These are phyloP conservation scores for Echinarachnius parma DNA, from an alignment of 53 echinoderm and acorn worm species.

Conservation along the genomic window DNA sequence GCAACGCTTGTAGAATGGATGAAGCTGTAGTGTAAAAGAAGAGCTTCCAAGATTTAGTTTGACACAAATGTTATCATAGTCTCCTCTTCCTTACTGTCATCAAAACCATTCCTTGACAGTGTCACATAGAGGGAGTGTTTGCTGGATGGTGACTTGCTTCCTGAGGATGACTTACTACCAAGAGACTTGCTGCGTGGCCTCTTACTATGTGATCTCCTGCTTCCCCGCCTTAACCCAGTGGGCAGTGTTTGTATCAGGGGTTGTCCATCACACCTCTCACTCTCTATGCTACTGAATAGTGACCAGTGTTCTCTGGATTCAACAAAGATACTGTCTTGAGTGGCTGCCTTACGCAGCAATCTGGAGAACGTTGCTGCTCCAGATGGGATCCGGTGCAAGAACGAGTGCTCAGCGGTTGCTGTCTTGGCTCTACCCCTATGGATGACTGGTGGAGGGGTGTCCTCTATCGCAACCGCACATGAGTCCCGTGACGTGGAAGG, in stretches of 20 bases:
- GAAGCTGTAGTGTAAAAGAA: too few species aligned
- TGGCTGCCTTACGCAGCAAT: slow-evolving; percentile 19
- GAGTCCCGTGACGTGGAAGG: slow-evolving; percentile 36
- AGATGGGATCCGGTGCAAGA: slow-evolving; percentile 23
- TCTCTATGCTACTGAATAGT: slow-evolving; percentile 30
- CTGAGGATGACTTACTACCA: slow-evolving; percentile 42
- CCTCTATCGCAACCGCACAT: slow-evolving; percentile 15
- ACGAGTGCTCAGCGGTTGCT: slow-evolving; percentile 23
- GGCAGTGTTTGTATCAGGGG: slow-evolving; percentile 9
- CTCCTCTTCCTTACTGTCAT: slow-evolving; percentile 37
- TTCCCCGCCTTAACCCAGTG: neutral
- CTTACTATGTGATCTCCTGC: slow-evolving; percentile 56
- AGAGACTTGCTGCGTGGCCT: slow-evolving; percentile 64
- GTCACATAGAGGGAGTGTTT: slow-evolving; percentile 41
- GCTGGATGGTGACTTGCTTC: slow-evolving; percentile 39
- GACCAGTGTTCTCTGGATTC: slow-evolving; percentile 31
- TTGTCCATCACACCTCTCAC: neutral
- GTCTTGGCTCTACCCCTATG: slow-evolving; percentile 15
- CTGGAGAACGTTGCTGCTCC: slow-evolving; percentile 7
- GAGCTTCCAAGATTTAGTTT: neutral
- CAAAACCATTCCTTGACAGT: slow-evolving; percentile 34
- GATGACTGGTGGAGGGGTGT: neutral
- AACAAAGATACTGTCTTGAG: slow-evolving; percentile 23
- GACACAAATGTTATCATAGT: slow-evolving; percentile 31
- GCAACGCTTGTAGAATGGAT: too few species aligned